Percentiles rank a stretch among this genome's conserved stretches.
Conservation (phyloP, 2,113 vertebrate species). For the Isichthys henryi region DNA sequence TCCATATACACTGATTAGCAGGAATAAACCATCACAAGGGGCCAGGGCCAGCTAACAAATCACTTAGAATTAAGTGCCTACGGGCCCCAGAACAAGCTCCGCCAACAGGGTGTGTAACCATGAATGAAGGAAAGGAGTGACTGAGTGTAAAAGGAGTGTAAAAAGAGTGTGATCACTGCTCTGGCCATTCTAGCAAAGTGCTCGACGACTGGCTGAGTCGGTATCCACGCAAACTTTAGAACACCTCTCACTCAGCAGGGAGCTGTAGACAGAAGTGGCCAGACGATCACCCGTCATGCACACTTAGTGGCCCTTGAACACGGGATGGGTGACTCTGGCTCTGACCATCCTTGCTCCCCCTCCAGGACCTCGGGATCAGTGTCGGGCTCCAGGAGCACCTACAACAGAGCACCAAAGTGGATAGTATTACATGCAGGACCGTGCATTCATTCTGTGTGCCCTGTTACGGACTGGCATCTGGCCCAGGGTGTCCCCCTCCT, state of each 20-base stretch:
- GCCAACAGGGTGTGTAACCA: background rate
- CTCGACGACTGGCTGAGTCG: background rate
- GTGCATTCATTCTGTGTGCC: background rate
- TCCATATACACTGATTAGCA: background rate
- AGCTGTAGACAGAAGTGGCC: background rate
- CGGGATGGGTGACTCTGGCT: background rate
- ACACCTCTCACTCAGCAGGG: background rate
- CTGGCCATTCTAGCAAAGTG: background rate
- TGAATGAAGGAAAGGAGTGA: background rate
- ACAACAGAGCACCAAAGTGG: background rate
- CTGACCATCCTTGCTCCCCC: background rate
- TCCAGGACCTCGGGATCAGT: background rate
- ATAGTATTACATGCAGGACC: background rate
- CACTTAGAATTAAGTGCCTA: background rate
- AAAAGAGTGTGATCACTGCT: background rate
- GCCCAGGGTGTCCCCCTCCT: background rate
- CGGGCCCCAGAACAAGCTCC: background rate
- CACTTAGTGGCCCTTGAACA: background rate
- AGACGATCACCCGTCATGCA: background rate
- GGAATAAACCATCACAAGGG: background rate
- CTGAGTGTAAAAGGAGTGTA: background rate
- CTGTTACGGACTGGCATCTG: background rate
- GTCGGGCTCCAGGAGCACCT: constrained; percentile 6
- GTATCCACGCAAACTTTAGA: background rate
- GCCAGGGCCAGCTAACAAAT: background rate